A percentile compares a stretch with the other conserved stretches of the same genome.
Conservation (phyloP, 2,888 invertebrate species). For the Agonopterix alstromeriana region DNA sequence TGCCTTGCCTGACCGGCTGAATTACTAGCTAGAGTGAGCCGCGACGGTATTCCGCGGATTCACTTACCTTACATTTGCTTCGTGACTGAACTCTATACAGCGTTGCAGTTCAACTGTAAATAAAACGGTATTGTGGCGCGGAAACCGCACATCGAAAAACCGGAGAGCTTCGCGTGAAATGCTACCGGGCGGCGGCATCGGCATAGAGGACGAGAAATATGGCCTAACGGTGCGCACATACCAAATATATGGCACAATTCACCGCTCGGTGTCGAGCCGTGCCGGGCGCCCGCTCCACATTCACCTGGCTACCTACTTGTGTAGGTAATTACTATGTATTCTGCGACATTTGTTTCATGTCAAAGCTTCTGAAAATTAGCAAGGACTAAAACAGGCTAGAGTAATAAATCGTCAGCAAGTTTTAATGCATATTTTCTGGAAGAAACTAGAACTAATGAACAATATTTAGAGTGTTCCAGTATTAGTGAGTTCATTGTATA, state of each 20-base stretch:
- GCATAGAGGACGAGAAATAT: conserved; percentile 60
- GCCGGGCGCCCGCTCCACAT: conserved; percentile 19
- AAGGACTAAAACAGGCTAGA: no score
- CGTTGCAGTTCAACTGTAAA: conserved; percentile 48
- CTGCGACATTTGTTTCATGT: not conserved
- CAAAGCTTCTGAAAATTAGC: no score
- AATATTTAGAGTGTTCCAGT: no score
- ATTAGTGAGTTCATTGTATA: no score
- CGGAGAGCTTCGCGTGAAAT: conserved; percentile 63
- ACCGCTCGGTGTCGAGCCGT: conserved; percentile 43
- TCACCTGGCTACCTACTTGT: conserved; percentile 3
- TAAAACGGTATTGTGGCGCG: conserved; percentile 59
- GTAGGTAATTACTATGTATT: conserved; percentile 6
- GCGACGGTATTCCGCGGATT: conserved; percentile 25
- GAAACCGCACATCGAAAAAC: conserved; percentile 66
- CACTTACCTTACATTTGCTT: conserved; percentile 38
- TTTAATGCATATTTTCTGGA: no score
- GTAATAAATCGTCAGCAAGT: no score
- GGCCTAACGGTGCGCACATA: conserved; percentile 48
- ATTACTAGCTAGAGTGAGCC: conserved; percentile 29
- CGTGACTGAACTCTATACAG: conserved; percentile 49
- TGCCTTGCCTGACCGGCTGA: conserved; percentile 31
- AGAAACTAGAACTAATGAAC: no score
- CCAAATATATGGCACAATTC: conserved; percentile 45
- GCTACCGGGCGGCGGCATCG: conserved; percentile 48